These are phyloP conservation scores for Pheosia tremula DNA, from an alignment of 2,888 invertebrate species.

Conservation along the genomic window DNA sequence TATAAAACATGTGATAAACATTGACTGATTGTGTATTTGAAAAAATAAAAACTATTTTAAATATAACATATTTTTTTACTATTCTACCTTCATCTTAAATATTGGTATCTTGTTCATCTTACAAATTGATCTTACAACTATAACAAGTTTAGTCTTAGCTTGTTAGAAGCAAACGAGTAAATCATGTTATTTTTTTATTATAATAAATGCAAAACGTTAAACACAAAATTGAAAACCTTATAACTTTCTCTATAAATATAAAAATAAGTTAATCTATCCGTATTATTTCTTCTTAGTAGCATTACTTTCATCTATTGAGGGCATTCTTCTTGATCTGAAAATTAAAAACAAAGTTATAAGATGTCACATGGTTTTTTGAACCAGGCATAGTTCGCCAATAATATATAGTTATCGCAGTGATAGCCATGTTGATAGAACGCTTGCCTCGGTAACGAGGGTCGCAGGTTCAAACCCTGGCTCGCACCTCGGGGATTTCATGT, in stretches of 20 bases:
- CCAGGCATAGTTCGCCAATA: too few species aligned
- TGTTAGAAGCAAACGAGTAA: neutral
- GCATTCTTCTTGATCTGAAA: constrained; percentile 62
- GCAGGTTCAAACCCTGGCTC: too few species aligned
- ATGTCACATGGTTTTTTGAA: too few species aligned
- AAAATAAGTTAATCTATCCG: constrained; percentile 45
- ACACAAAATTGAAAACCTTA: constrained; percentile 36
- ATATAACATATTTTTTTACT: constrained; percentile 12
- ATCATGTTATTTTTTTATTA: constrained; percentile 40
- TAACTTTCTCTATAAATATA: constrained; percentile 39
- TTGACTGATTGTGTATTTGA: constrained; percentile 47
- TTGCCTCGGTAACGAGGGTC: too few species aligned
- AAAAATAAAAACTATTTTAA: constrained; percentile 38
- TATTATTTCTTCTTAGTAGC: constrained; percentile 48
- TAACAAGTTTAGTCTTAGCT: neutral
- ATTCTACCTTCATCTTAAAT: neutral
- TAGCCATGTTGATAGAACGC: too few species aligned
- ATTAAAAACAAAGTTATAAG: constrained; percentile 10
- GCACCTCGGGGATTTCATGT: too few species aligned
- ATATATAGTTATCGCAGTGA: constrained; percentile 24
- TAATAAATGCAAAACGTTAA: constrained; percentile 50
- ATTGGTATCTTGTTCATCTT: neutral
- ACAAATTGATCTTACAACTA: too few species aligned
- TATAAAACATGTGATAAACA: constrained; percentile 25
- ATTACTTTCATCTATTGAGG: constrained; percentile 55